These are phyloP conservation scores for Drosophila simulans DNA, from an alignment of 1,140 invertebrate genomes.

Conservation along the genomic window DNA sequence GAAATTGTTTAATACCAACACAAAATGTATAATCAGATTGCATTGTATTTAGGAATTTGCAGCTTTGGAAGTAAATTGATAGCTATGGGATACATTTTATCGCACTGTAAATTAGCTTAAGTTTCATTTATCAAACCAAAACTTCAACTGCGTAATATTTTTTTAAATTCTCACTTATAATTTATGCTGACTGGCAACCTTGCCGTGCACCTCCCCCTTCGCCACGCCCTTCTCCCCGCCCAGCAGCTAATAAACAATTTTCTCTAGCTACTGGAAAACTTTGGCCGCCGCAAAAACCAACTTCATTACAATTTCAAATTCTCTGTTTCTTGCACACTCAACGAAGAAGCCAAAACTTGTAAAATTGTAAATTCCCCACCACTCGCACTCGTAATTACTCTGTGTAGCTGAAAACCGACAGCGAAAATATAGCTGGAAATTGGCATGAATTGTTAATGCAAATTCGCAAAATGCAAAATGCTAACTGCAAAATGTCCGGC, in stretches of 20 bases:
- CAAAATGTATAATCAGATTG: background rate
- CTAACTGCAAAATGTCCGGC: slow-evolving; percentile 26
- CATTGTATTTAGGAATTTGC: background rate
- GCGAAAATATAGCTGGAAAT: slow-evolving; percentile 28
- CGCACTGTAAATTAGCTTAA: background rate
- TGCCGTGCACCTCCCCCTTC: slow-evolving; percentile 5
- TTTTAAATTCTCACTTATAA: slow-evolving; percentile 13
- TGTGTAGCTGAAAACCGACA: slow-evolving; percentile 18
- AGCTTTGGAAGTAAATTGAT: background rate
- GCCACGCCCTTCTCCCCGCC: background rate
- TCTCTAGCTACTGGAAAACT: slow-evolving; percentile 41
- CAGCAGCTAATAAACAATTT: slow-evolving; percentile 63
- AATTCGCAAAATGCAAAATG: slow-evolving; percentile 49
- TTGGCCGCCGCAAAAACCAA: slow-evolving; percentile 53
- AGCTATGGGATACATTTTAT: background rate
- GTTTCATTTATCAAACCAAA: background rate
- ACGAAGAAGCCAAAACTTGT: slow-evolving; percentile 39
- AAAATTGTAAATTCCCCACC: slow-evolving; percentile 40
- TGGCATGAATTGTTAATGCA: slow-evolving; percentile 66
- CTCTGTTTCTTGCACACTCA: slow-evolving; percentile 50
- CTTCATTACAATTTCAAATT: slow-evolving; percentile 72
- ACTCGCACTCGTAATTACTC: slow-evolving; percentile 55
- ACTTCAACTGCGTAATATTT: background rate
- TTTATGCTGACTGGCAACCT: slow-evolving; percentile 18
- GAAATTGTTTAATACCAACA: background rate